Evolutionary conservation across 2,797 vertebrate species (phyloP), one percentile per base, ranked within the genome.

Genomic region (Pseudochirops corinnae): DNA sequence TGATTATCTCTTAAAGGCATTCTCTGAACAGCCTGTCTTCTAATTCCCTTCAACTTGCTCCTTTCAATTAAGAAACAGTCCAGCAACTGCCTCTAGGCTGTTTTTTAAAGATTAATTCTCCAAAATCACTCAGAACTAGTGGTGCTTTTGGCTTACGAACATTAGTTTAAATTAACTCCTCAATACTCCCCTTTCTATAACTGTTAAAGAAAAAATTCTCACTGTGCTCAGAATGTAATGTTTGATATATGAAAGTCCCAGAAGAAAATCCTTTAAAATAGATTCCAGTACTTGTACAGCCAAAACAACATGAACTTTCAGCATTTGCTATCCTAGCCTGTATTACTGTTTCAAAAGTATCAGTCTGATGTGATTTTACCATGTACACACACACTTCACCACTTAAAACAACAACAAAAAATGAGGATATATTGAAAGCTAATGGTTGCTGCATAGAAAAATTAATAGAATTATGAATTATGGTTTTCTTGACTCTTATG

Each of bases 21-120:
- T 95, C 3, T 91, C 9, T 91, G 53, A 93, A 94, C 12, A 33
- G 53, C 28, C 26, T 92, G 24, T 52, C 94, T 93, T 93, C 29
- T 87, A 92, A 74, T 7, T 50, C 46, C n/a, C 16, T 90, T 93
- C 16, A 90, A 56, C 4, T 87, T 28, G 21, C 16, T 93, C 50
- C 12, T 53, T 92, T 93, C 56, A 52, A 90, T 57, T 95, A 93
- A 93, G 92, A 92, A 39, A 9, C 58, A 95, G 33, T 29, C 93
- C 55, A 90, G 10, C 60, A 94, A 16, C 92, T 50, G n/a, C 24
- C 67, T 93, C 60, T 14, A 74, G 24, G 18, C 12, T 94, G 39
- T 95, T 39, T 57, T 95, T 33, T 91, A 90, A 94, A 82, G 5
- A 74, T 56, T 93, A 82, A 55, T 87, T 74, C n/a, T 92, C 50